Conservation (phyloP, 2,113 vertebrate genomes). For the Thalassarche chlororhynchos region DNA sequence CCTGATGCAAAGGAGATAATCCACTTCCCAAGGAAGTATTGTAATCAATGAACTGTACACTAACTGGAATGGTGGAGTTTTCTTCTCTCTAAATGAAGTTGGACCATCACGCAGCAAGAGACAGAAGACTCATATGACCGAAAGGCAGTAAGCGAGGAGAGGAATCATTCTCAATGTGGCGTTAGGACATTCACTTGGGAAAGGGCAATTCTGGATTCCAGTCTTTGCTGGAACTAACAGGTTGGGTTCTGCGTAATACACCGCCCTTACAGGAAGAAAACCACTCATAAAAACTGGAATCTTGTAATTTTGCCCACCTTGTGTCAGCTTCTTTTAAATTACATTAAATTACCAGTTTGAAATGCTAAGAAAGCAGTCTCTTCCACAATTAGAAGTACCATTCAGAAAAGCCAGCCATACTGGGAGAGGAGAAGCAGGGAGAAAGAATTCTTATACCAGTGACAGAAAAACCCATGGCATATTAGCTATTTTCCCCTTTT, state of each 20-base stretch:
- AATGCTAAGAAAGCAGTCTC: neutral
- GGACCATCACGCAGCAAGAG: neutral
- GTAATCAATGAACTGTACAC: rapidly evolving
- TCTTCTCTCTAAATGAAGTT: neutral
- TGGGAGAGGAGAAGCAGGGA: neutral
- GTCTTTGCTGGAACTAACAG: too few species aligned
- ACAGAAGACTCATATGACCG: rapidly evolving
- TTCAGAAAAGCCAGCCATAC: neutral
- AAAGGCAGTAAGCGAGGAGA: neutral
- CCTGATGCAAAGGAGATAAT: neutral
- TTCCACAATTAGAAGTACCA: neutral
- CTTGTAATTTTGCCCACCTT: neutral
- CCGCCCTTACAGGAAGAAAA: neutral
- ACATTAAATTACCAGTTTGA: neutral
- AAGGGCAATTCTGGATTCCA: neutral
- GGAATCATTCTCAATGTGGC: neutral
- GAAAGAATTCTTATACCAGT: neutral
- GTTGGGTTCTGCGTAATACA: neutral
- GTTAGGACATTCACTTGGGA: neutral
- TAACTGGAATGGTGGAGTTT: neutral
- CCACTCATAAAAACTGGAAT: neutral
- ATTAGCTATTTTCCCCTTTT: neutral
- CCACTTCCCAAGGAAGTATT: neutral
- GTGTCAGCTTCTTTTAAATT: neutral
- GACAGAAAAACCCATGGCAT: neutral